A percentile compares a stretch with the other conserved stretches of the same genome.
These are phyloP conservation scores for Octomys mimax DNA, from an alignment of 2,797 vertebrate species.

Conservation along the genomic window DNA sequence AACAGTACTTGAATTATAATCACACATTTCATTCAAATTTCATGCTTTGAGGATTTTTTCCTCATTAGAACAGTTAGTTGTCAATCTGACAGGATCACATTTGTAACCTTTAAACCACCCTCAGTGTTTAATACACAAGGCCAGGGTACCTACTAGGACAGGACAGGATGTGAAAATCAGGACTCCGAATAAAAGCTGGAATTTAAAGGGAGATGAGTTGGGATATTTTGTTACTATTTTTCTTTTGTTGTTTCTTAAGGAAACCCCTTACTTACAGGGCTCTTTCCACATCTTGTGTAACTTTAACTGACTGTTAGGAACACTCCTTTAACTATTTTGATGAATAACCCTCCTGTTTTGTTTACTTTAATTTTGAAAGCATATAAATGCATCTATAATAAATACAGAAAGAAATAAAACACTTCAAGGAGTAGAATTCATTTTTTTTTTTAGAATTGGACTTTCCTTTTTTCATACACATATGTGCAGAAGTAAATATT, in stretches of 20 bases:
- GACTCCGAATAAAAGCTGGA: background rate
- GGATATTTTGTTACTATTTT: background rate
- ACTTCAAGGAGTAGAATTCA: constrained; percentile 14
- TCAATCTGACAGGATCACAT: constrained; percentile 90
- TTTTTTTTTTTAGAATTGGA: constrained; percentile 66
- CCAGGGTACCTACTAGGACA: constrained; percentile 62
- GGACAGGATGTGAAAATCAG: constrained; percentile 60
- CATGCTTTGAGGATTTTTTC: constrained; percentile 94
- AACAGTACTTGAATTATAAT: constrained; percentile 96
- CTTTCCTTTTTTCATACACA: constrained; percentile 67
- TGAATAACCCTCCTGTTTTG: background rate
- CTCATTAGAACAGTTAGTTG: constrained; percentile 93
- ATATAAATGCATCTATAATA: background rate
- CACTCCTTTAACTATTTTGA: constrained; percentile 66
- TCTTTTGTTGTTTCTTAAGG: constrained; percentile 61
- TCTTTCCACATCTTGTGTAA: background rate
- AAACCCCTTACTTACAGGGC: constrained; percentile 49
- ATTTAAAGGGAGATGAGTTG: constrained; percentile 40
- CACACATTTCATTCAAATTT: constrained; percentile 97
- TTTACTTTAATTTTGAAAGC: background rate
- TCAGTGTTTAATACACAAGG: constrained; percentile 79
- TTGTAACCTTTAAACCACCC: constrained; percentile 88
- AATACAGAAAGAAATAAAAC: constrained; percentile 32
- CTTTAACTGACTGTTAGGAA: constrained; percentile 53
- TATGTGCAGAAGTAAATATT: constrained; percentile 48